Conservation (phyloP, 2,888 invertebrate genomes). For the Epirrhoe alternata region DNA sequence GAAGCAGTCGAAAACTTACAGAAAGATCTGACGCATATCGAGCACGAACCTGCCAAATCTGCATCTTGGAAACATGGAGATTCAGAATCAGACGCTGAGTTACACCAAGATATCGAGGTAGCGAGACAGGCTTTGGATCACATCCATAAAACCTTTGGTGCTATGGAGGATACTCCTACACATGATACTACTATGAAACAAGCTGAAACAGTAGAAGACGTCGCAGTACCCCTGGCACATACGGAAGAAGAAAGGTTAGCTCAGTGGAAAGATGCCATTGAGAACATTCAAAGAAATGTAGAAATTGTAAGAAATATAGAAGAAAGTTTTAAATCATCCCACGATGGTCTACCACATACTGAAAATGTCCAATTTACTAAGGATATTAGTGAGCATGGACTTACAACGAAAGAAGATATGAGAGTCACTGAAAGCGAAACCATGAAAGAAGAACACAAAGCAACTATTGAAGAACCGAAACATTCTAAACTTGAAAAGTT, state of each 20-base stretch:
- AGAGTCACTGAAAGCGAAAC: slow-evolving; percentile 34
- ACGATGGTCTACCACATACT: slow-evolving; percentile 19
- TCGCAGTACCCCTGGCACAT: slow-evolving; percentile 49
- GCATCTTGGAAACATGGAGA: slow-evolving; percentile 49
- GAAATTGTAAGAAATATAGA: slow-evolving; percentile 71
- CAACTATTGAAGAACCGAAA: slow-evolving; percentile 6
- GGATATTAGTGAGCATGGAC: slow-evolving; percentile 21
- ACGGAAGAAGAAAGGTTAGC: slow-evolving; percentile 64
- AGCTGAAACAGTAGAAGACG: slow-evolving; percentile 50
- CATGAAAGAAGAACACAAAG: slow-evolving; percentile 29
- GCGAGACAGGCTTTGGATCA: slow-evolving; percentile 68
- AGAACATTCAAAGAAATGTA: slow-evolving; percentile 63
- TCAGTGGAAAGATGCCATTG: slow-evolving; percentile 71
- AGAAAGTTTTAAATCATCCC: slow-evolving; percentile 60
- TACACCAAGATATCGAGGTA: slow-evolving; percentile 69
- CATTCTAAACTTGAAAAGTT: slow-evolving; percentile 36
- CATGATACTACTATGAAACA: slow-evolving; percentile 49
- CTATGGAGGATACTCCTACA: slow-evolving; percentile 60
- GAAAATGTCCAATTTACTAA: slow-evolving; percentile 13
- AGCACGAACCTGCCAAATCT: slow-evolving; percentile 51
- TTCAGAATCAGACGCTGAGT: slow-evolving; percentile 54
- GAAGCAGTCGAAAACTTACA: slow-evolving; percentile 74
- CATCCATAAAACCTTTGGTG: slow-evolving; percentile 64
- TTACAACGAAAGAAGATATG: slow-evolving; percentile 27
- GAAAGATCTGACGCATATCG: slow-evolving; percentile 62